Conservation (phyloP, 2,888 invertebrate species). For the Cyaniris semiargus region DNA sequence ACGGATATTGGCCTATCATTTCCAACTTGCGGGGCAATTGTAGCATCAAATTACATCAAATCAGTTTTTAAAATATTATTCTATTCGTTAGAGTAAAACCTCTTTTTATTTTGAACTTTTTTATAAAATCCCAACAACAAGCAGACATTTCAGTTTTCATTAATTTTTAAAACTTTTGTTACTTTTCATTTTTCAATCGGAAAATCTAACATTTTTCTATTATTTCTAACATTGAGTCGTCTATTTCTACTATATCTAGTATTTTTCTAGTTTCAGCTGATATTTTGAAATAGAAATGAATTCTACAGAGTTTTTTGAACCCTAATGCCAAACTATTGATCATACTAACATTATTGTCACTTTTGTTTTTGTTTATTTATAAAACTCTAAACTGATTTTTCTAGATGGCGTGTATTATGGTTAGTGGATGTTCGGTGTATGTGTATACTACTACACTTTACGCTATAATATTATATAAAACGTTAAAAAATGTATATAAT, state of each 20-base stretch:
- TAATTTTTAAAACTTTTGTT: background rate
- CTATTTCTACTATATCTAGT: background rate
- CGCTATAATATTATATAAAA: conserved; percentile 60
- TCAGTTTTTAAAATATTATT: background rate
- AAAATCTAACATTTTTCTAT: background rate
- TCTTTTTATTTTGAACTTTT: background rate
- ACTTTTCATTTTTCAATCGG: background rate
- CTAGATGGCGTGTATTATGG: background rate
- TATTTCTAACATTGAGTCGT: background rate
- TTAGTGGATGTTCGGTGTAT: conserved; percentile 21
- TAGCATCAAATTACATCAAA: background rate
- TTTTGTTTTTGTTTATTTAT: conserved; percentile 23
- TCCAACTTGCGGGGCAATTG: background rate
- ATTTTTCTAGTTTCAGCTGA: background rate
- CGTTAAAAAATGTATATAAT: conserved; percentile 76
- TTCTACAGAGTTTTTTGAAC: conserved; percentile 7
- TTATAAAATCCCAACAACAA: background rate
- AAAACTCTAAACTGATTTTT: background rate
- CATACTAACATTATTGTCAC: conserved; percentile 24
- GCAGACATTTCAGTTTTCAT: background rate
- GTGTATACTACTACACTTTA: conserved; percentile 50
- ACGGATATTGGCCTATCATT: background rate
- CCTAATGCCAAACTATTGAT: conserved; percentile 22
- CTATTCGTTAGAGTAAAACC: background rate
- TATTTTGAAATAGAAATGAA: background rate